Base-by-base conservation (phyloP, 2,797 vertebrate genomes). In the Varecia variegata region DNA sequence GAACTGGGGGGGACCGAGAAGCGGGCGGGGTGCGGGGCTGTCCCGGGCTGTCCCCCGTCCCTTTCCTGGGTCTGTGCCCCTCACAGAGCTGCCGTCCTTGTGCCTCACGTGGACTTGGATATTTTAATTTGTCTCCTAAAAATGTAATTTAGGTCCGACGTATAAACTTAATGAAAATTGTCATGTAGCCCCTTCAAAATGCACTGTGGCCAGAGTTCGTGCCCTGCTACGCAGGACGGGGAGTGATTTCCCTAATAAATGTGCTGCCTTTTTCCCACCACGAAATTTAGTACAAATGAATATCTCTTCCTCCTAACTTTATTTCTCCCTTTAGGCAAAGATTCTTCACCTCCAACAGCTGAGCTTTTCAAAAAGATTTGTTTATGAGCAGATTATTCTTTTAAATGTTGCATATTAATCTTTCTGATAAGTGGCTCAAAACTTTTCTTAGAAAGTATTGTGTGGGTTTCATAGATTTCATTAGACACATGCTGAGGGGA, bases 361-460 rank as follows among this genome's bases (percentile, higher is more conserved):
- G 3, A 95, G 84, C n/a, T 96, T 7, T 94, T 92, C 80, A 47
- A 92, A 23, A 30, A 30, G 43, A 77, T 90, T 65, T 25, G 73
- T 87, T 97, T 58, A 32, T 43, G 76, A 67, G 52, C 0, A 0
- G 58, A 47, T 73, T 30, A 32, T 92, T 6, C 82, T 76, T 74
- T 30, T 5, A 71, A 83, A 71, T 3, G 15, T 27, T 80, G 14
- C 12, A 45, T 90, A 71, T 0, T 67, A 38, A 21, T 67, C 73
- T 79, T 95, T 88, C 32, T 76, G 87, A 85, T 15, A 94, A 74
- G 50, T 35, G 52, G 47, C 62, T 96, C 83, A 96, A 43, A 90
- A 71, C 4, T 77, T 92, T 88, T 43, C 3, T 87, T 58, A 23
- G 47, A 52, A 77, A 70, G 17, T 13, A 67, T 47, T 58, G 83